Percentiles rank a stretch among this genome's conserved stretches.
Conservation (phyloP, 1,140 invertebrate species). For the Bicyclus anynana region DNA sequence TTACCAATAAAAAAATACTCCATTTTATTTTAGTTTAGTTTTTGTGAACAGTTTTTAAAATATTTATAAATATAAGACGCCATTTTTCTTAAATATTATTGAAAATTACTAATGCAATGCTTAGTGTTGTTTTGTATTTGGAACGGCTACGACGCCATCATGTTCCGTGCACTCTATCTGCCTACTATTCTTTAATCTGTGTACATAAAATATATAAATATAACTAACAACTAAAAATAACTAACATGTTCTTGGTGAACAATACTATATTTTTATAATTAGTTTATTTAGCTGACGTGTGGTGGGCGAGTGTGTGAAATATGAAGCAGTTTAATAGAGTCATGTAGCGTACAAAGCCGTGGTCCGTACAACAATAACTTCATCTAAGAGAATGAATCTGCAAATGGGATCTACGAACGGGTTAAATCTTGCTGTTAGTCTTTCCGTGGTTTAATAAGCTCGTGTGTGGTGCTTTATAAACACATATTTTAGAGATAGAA, state of each 20-base stretch:
- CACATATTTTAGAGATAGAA: neutral
- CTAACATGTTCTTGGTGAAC: neutral
- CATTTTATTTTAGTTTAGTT: no score
- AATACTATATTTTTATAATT: neutral
- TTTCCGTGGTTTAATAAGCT: constrained; percentile 20
- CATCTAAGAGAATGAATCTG: constrained; percentile 67
- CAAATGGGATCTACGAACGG: constrained; percentile 60
- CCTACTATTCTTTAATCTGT: no score
- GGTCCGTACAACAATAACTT: constrained; percentile 47
- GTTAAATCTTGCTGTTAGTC: constrained; percentile 49
- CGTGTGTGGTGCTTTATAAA: neutral
- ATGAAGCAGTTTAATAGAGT: constrained; percentile 60
- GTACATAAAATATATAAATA: no score
- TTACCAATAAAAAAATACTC: no score
- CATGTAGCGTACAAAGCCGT: constrained; percentile 58
- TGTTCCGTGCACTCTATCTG: no score
- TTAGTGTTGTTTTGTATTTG: no score
- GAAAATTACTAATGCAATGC: no score
- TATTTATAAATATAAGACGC: no score
- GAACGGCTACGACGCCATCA: no score
- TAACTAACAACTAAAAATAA: no score
- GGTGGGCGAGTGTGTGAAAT: constrained; percentile 33
- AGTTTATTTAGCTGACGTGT: constrained; percentile 12
- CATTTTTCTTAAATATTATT: no score
- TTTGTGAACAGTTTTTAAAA: no score